phyloP scores from a whole-genome alignment of 2,888 invertebrate species.

The Rotaria sp. region DNA sequence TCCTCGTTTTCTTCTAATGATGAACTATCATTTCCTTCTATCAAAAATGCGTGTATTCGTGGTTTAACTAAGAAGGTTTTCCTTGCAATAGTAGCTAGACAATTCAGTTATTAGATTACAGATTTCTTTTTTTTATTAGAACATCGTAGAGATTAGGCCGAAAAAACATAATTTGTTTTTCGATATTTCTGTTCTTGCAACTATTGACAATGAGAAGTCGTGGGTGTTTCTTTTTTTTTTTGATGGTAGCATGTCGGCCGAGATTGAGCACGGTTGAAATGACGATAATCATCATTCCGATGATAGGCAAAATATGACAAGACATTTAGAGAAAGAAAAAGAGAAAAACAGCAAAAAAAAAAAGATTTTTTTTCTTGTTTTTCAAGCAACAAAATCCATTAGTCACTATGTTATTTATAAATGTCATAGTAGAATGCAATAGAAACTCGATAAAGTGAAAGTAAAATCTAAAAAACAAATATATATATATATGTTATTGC shows the following conservation, averaged over 20 bases:
- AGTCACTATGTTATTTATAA: not conserved
- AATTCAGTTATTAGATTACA: not conserved
- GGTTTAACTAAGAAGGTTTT: not conserved
- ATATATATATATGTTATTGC: no score
- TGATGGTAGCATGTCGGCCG: not conserved
- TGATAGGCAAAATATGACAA: not conserved
- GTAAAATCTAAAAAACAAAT: no score
- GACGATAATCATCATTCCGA: not conserved
- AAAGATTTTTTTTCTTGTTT: not conserved
- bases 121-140: not conserved
- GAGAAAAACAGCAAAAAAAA: not conserved
- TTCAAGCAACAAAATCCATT: not conserved
- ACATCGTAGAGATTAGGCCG: not conserved
- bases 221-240: not conserved
- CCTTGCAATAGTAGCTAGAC: not conserved
- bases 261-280: conserved; percentile 10
- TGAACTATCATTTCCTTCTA: not conserved
- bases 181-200: not conserved
- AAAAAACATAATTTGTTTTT: not conserved
- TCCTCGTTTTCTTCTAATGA: not conserved
- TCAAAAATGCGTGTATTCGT: not conserved
- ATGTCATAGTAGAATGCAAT: not conserved
- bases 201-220: not conserved
- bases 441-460: not conserved
- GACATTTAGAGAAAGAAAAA: not conserved